Conservation (phyloP, 1,140 invertebrate genomes). For the Pseudachorutes palmiensis region DNA sequence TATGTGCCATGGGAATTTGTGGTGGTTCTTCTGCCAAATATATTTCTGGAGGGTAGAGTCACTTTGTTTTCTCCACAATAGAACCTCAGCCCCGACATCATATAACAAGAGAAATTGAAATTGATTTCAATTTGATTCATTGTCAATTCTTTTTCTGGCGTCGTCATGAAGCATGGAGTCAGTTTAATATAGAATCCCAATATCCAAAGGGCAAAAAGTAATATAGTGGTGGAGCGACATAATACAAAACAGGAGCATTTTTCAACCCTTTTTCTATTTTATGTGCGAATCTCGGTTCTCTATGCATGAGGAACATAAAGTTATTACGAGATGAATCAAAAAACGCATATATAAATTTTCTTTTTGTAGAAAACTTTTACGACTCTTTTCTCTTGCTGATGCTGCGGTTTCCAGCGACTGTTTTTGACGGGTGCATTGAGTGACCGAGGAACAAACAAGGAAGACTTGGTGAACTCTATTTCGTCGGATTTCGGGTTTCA, state of each 20-base stretch:
- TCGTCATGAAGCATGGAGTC: background rate
- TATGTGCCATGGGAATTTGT: too few relatives aligned
- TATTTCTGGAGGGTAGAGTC: too few relatives aligned
- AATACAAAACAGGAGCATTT: too few relatives aligned
- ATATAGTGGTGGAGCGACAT: too few relatives aligned
- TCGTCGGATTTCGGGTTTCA: background rate
- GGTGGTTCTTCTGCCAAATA: too few relatives aligned
- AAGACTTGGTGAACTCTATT: too few relatives aligned
- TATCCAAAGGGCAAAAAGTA: background rate
- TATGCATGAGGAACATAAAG: constrained; percentile 3
- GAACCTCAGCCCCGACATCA: background rate
- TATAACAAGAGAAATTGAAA: constrained; percentile 1
- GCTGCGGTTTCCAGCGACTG: constrained; percentile 7
- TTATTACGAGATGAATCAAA: constrained; percentile 3
- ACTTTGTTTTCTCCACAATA: too few relatives aligned
- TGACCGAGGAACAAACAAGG: background rate
- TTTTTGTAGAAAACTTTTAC: background rate
- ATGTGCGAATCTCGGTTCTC: background rate
- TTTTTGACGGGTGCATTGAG: background rate
- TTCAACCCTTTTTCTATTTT: constrained; percentile 4
- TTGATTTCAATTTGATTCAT: constrained; percentile 9
- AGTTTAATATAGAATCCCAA: background rate
- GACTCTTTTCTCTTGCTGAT: background rate
- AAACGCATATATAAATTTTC: constrained; percentile 11
- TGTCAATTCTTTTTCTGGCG: background rate